Evolutionary conservation across 2,797 vertebrate genomes (phyloP), one percentile per base, ranked within the genome.

Genomic region (Melanogrammus aeglefinus): DNA sequence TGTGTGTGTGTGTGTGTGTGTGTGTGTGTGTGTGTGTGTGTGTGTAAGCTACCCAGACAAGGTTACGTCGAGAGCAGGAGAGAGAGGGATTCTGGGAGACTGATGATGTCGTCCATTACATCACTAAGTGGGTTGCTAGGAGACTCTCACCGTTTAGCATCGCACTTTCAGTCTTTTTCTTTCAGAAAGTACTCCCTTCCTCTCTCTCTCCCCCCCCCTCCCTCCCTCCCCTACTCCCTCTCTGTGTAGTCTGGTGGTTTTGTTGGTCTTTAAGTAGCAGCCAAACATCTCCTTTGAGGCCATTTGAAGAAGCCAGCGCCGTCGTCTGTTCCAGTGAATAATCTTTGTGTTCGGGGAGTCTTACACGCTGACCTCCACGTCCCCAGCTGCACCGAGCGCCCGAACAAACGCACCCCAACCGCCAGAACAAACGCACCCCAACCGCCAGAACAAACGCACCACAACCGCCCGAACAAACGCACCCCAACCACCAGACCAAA

Each of bases 91-190:
- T 66, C 57, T 66, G 57, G 57, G 57, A 66, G 57, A 66, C 57
- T 66, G 57, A 66, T 66, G 57, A 66, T 66, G 57, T 66, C n/a
- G 57, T 66, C n/a, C 57, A 66, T 66, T 66, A 66, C 57, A 66
- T 66, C 57, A 66, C 57, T 66, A 66, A 66, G 57, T 66, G 57
- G 57, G 57, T 66, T 27, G 57, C 57, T 66, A 66, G 57, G 57
- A 66, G 57, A 66, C 57, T 2, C 57, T 66, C 57, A 66, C 57
- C 21, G 57, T 66, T 27, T 66, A 66, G 57, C 57, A 66, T 66
- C 57, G 9, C 57, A 66, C 57, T 66, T 66, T 66, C 57, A 24
- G 57, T 66, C 57, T 66, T 66, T 21, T 57, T 66, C 57, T 24
- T 66, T 66, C n/a, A 66, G 57, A 66, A 57, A 57, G 51, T 57